phyloP scores from a whole-genome alignment of 2,113 vertebrate genomes.

The Brienomyrus longianalis region DNA sequence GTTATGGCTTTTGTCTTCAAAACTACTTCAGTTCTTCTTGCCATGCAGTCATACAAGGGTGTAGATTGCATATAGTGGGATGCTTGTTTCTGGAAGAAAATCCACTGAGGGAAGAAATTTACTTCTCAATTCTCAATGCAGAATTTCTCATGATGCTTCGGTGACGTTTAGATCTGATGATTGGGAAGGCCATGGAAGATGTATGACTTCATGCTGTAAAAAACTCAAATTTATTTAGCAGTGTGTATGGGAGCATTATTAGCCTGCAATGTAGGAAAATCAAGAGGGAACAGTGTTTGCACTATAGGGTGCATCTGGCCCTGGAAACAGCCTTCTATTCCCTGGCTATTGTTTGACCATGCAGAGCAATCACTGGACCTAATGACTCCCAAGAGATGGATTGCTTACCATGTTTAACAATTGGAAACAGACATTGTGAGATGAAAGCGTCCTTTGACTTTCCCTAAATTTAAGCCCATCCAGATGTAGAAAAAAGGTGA shows the following conservation, averaged over 20 bases:
- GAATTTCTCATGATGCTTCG: background rate
- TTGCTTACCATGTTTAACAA: background rate
- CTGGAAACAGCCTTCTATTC: background rate
- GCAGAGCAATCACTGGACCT: background rate
- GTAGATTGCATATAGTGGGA: background rate
- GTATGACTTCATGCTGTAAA: background rate
- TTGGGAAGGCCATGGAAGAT: background rate
- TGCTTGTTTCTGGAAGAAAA: background rate
- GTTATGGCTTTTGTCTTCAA: background rate
- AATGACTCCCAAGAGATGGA: background rate
- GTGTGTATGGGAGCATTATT: background rate
- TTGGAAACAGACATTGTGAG: conserved; percentile 1
- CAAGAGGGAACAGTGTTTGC: background rate
- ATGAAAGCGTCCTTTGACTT: background rate
- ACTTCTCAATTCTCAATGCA: background rate
- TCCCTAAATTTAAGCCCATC: background rate
- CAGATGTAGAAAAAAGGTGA: conserved; percentile 6
- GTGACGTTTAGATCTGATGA: background rate
- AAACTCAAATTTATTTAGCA: background rate
- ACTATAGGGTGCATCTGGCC: background rate
- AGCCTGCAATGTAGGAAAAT: background rate
- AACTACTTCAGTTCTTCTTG: background rate
- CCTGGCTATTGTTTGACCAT: background rate
- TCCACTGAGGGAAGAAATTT: background rate
- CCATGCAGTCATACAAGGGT: background rate